Percentiles rank a stretch among this genome's conserved stretches.
These are phyloP conservation scores for Lucilia cuprina DNA, from an alignment of 1,140 invertebrate genomes.

Conservation along the genomic window DNA sequence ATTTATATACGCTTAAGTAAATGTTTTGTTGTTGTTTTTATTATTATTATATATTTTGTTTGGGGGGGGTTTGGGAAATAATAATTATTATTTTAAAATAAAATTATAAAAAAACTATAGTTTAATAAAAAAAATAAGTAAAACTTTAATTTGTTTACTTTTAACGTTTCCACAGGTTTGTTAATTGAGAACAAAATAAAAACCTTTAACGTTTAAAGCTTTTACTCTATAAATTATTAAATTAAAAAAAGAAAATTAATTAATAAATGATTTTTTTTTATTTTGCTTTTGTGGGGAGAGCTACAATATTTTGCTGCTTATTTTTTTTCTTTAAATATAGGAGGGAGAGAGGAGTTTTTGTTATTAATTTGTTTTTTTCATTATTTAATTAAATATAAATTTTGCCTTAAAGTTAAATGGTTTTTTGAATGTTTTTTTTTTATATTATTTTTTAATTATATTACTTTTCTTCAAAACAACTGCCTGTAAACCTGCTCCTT, in stretches of 20 bases:
- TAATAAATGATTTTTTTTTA: neutral
- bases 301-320: neutral
- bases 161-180: neutral
- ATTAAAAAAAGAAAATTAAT: neutral
- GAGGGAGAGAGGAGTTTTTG: neutral
- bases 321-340: neutral
- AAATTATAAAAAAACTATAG: neutral
- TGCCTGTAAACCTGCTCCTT: neutral
- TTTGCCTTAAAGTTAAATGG: constrained; percentile 1
- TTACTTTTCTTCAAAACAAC: neutral
- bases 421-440: constrained; percentile 4
- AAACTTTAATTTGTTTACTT: neutral
- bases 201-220: neutral
- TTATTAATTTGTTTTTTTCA: neutral
- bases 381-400: constrained; percentile 19
- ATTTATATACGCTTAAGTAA: constrained; percentile 11
- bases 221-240: constrained; percentile 11
- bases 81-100: neutral
- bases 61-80: neutral
- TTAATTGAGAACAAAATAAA: neutral
- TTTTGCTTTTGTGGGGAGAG: neutral
- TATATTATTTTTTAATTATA: neutral
- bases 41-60: neutral
- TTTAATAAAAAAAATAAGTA: neutral
- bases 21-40: neutral